Conservation (phyloP, 2,113 vertebrate genomes). For the Probosciger aterrimus region DNA sequence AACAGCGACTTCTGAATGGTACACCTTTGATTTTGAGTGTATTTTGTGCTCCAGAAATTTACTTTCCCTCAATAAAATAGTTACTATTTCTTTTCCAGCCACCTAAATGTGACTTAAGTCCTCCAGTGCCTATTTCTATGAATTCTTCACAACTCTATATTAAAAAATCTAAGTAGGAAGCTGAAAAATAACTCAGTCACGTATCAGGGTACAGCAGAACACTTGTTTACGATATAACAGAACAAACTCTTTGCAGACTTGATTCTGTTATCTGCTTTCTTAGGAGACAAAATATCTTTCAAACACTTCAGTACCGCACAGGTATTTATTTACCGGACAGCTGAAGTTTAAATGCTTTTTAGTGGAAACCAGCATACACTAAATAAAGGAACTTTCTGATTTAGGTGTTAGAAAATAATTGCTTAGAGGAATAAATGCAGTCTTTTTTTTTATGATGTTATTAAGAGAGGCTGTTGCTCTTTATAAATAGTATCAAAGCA, state of each 20-base stretch:
- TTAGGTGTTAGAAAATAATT: background rate
- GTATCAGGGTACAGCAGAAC: background rate
- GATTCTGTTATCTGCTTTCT: background rate
- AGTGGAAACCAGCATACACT: background rate
- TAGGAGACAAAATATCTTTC: background rate
- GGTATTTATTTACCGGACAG: background rate
- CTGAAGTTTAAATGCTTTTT: background rate
- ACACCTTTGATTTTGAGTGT: background rate
- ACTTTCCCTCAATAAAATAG: background rate
- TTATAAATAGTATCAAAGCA: background rate
- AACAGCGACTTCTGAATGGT: background rate
- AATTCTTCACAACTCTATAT: background rate
- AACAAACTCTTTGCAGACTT: background rate
- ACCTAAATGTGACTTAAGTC: background rate
- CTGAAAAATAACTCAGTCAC: background rate
- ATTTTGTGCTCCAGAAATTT: background rate
- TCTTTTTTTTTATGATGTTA: background rate
- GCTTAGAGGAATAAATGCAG: background rate
- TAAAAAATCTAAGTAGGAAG: background rate
- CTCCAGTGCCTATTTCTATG: background rate
- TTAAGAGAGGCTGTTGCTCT: background rate
- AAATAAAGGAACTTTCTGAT: background rate
- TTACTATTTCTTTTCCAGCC: background rate
- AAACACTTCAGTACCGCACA: background rate
- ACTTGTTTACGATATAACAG: background rate